These are phyloP conservation scores for Carassius carassius DNA, from an alignment of 2,113 vertebrate genomes.

Conservation along the genomic window DNA sequence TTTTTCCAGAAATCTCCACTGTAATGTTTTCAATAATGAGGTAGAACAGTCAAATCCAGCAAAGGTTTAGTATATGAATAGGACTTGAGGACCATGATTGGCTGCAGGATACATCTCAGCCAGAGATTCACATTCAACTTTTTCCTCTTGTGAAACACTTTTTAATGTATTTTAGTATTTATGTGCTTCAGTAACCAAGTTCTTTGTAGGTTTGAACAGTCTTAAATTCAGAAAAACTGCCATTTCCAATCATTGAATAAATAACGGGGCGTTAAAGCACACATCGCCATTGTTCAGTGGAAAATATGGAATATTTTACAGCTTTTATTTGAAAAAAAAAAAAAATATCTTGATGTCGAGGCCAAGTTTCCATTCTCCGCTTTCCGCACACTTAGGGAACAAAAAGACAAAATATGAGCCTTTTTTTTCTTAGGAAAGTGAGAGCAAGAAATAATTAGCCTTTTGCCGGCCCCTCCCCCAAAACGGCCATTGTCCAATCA, in stretches of 20 bases:
- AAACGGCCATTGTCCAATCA: too few relatives aligned
- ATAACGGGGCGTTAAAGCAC: constrained; percentile 11
- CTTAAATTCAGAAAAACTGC: constrained; percentile 1
- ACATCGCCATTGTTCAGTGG: constrained; percentile 26
- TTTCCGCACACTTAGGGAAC: constrained; percentile 60
- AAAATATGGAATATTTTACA: constrained; percentile 50
- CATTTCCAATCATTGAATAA: constrained; percentile 8
- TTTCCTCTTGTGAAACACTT: constrained; percentile 5
- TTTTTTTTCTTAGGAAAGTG: constrained; percentile 50
- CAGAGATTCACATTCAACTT: background rate
- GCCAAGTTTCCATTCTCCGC: constrained; percentile 67
- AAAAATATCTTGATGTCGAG: background rate
- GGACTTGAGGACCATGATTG: background rate
- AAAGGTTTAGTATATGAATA: background rate
- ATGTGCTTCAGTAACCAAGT: constrained; percentile 4
- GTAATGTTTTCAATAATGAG: background rate
- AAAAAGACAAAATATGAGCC: constrained; percentile 65
- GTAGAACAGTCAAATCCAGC: background rate
- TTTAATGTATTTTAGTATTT: background rate
- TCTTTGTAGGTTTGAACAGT: constrained; percentile 2
- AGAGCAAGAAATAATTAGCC: background rate
- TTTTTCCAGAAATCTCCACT: background rate
- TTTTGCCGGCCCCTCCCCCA: too few relatives aligned
- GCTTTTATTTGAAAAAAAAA: constrained; percentile 13
- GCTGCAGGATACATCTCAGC: background rate